Evolutionary conservation across 2,113 vertebrate species (phyloP).

Genomic region (Emydocephalus ijimae): DNA sequence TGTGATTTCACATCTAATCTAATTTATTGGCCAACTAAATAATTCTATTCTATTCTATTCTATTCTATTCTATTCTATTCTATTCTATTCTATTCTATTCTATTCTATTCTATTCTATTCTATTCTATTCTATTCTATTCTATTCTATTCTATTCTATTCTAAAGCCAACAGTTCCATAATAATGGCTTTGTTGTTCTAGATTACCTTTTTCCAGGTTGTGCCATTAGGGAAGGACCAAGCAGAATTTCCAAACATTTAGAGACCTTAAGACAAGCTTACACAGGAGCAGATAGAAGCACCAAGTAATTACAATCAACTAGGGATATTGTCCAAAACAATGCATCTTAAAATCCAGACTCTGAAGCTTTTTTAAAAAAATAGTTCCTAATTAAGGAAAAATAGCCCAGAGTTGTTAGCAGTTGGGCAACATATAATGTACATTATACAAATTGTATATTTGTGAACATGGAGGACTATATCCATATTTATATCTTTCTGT

Average conservation of each 20-base stretch:
- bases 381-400: neutral
- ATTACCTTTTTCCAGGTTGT: neutral
- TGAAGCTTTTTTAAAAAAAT: neutral
- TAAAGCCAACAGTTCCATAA: neutral
- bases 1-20: neutral
- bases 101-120: too few relatives aligned
- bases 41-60: too few relatives aligned
- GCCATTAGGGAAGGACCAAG: neutral
- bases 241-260: neutral
- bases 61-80: too few relatives aligned
- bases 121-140: too few relatives aligned
- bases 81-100: too few relatives aligned
- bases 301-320: neutral
- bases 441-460: neutral
- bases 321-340: neutral
- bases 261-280: neutral
- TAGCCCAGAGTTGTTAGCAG: neutral
- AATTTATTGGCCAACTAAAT: too few relatives aligned
- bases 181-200: neutral
- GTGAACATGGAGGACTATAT: too few relatives aligned
- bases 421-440: too few relatives aligned
- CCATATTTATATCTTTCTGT: too few relatives aligned
- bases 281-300: neutral
- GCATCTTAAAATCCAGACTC: neutral
- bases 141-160: too few relatives aligned